Conservation (phyloP, 2,113 vertebrate species). For the Himantopus leucocephalus region DNA sequence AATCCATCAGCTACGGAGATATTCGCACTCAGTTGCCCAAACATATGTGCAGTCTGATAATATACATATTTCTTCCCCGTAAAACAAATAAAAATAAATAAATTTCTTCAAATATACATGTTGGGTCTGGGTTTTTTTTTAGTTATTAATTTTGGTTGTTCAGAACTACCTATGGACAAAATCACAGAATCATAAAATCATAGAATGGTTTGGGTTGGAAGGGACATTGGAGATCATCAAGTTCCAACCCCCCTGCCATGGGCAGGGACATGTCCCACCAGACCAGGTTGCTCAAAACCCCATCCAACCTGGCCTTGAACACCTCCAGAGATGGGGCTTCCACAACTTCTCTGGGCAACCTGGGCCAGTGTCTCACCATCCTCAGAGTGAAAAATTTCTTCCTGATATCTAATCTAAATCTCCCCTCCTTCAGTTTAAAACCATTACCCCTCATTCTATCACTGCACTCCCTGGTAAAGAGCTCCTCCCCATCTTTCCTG, state of each 20-base stretch:
- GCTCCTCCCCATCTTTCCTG: background rate
- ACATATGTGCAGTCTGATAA: background rate
- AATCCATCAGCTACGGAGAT: background rate
- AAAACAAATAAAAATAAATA: background rate
- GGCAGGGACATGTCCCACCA: background rate
- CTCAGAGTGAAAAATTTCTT: background rate
- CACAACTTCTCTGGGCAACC: background rate
- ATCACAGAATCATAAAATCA: background rate
- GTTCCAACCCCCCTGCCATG: background rate
- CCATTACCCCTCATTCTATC: background rate
- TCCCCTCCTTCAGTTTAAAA: background rate
- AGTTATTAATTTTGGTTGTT: background rate
- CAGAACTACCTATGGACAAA: background rate
- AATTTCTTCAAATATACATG: background rate
- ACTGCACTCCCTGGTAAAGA: background rate
- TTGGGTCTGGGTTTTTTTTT: background rate
- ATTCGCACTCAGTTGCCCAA: background rate
- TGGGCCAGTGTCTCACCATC: background rate
- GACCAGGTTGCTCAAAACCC: background rate
- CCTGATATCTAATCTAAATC: background rate
- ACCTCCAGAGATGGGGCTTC: background rate
- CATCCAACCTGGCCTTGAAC: background rate
- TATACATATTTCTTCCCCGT: background rate
- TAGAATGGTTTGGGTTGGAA: background rate
- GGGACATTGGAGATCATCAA: background rate